phyloP scores from a whole-genome alignment of 2,113 vertebrate species.

The Cercopithecus mona region DNA sequence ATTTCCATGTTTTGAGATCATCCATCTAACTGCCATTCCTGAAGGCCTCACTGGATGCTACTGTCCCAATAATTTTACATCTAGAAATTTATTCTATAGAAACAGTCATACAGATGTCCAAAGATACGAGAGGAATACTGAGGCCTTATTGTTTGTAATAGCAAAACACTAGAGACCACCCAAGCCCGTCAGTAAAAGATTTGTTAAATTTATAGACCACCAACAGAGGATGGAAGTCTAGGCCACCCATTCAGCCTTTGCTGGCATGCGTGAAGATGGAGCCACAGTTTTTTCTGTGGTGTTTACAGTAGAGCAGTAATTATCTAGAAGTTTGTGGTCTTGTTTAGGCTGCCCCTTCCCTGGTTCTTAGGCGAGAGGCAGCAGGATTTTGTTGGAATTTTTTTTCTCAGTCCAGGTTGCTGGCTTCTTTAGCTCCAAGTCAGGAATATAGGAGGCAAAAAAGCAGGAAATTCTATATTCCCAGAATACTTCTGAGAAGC shows the following conservation, averaged over 20 bases:
- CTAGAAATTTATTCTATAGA: background rate
- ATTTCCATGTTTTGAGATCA: background rate
- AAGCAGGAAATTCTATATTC: background rate
- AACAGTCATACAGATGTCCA: background rate
- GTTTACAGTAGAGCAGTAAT: background rate
- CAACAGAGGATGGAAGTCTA: background rate
- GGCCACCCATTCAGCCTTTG: background rate
- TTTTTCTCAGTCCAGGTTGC: background rate
- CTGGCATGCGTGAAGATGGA: fast-evolving
- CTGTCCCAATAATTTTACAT: background rate
- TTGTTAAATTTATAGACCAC: background rate
- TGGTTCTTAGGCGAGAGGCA: background rate
- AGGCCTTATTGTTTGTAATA: background rate
- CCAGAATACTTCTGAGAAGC: background rate
- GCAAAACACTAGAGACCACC: background rate
- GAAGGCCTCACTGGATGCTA: background rate
- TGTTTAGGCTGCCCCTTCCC: background rate
- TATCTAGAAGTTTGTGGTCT: background rate
- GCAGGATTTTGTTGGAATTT: background rate
- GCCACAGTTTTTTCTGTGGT: background rate
- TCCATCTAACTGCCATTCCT: background rate
- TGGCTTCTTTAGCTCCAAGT: background rate
- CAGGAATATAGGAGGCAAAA: background rate
- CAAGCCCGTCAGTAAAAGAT: background rate
- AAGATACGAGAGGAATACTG: background rate